Evolutionary conservation across 1,140 invertebrate species (phyloP), one percentile per base, ranked within the genome.

Genomic region (Ditylenchus dipsaci): DNA sequence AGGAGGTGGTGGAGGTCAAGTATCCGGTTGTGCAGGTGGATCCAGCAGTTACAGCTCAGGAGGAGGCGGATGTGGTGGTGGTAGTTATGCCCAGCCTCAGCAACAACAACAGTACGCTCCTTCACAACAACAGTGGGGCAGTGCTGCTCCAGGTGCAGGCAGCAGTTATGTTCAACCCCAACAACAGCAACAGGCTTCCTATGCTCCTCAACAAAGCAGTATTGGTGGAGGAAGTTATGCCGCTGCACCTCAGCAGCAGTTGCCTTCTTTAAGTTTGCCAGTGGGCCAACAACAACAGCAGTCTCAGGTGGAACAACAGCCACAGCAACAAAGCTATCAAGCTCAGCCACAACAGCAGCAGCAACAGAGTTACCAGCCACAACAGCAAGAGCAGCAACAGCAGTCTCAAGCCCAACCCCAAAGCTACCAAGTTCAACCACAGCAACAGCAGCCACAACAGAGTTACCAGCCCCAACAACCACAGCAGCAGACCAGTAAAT

Each of bases 91-190:
- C 3, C n/a, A 19, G n/a, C 49, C 49, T 21, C 49, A 53, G 43
- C 43, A 45, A 45, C 43, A 45, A 45, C 43, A 45, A 53, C 49
- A 53, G 15, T 53, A 53, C 49, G 49, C 49, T 26, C 49, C 49
- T 53, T 15, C 3, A 26, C 49, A 53, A 15, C 15, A 13, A n/a
- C n/a, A 45, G n/a, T 45, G 11, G 43, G 43, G 11, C 43, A 13
- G n/a, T 3, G 23, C n/a, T 53, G 23, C 23, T 53, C 23, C 49
- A 21, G 15, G 49, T 21, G 23, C 3, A 17, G 49, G 49, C 23
- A 53, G 23, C 23, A 53, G 23, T 21, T 53, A 53, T 53, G n/a
- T 17, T 7, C 23, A 26, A 17, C n/a, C 49, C 3, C 23, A 53
- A 19, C 49, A 53, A 53, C 49, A 53, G 15, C 49, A 53, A 26